A percentile compares a stretch with the other conserved stretches of the same genome.
phyloP scores from a whole-genome alignment of 2,113 vertebrate genomes.

The Nycticebus coucang region DNA sequence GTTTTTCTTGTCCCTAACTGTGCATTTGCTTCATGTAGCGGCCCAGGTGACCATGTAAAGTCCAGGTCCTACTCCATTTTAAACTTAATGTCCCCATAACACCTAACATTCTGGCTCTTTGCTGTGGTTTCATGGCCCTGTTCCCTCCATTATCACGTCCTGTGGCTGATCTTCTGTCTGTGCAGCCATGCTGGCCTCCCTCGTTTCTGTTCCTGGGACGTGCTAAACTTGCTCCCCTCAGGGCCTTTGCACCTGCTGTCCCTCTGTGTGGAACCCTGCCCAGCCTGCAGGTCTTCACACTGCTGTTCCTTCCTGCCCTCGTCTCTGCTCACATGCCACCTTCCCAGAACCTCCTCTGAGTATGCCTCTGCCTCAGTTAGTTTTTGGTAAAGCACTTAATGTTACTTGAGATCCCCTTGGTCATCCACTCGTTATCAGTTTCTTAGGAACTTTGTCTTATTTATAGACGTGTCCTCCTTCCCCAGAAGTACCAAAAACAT shows the following conservation, averaged over 20 bases:
- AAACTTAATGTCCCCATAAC: neutral
- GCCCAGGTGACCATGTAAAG: neutral
- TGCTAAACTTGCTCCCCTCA: neutral
- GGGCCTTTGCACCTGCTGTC: neutral
- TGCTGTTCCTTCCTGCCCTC: neutral
- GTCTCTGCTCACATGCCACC: neutral
- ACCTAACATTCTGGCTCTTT: neutral
- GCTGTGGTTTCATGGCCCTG: fast-evolving
- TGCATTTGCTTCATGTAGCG: neutral
- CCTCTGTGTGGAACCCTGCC: neutral
- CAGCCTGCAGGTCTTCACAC: neutral
- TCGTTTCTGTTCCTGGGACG: neutral
- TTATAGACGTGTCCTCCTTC: neutral
- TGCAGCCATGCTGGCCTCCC: neutral
- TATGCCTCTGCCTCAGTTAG: neutral
- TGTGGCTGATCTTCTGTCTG: neutral
- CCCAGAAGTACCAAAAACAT: neutral
- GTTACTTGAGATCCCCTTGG: neutral
- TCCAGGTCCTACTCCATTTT: neutral
- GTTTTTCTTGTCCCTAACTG: neutral
- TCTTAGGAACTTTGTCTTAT: slow-evolving; percentile 6
- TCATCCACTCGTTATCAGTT: neutral
- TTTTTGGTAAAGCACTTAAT: neutral
- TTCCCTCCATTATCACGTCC: too few relatives aligned
- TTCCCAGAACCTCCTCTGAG: neutral